Percentiles rank a stretch among this genome's conserved stretches.
phyloP scores from a whole-genome alignment of 92 coral and sea anemone genomes.

The Parazoanthus atlanticus region DNA sequence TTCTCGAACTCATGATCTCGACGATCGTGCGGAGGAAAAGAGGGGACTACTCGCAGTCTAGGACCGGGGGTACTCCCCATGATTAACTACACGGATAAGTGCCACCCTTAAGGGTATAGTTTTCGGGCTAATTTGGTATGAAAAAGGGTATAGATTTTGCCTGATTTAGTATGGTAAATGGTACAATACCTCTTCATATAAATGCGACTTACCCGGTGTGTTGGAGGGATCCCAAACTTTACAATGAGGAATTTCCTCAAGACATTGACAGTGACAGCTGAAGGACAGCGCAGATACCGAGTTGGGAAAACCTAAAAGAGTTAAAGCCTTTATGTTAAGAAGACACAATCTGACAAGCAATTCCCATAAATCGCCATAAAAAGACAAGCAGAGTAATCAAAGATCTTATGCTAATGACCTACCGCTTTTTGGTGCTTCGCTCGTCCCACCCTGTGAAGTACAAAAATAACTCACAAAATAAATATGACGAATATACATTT shows the following conservation, averaged over 20 bases:
- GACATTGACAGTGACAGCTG: slow-evolving; percentile 59
- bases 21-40: no score
- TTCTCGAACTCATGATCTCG: no score
- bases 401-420: background rate
- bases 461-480: background rate
- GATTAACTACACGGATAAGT: no score
- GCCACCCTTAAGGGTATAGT: no score
- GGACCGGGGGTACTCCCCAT: background rate
- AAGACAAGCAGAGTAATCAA: background rate
- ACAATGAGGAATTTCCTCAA: slow-evolving; percentile 56
- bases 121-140: no score
- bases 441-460: slow-evolving; percentile 16
- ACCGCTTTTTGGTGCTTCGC: slow-evolving; percentile 37
- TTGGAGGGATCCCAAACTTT: slow-evolving; percentile 57
- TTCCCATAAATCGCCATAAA: background rate
- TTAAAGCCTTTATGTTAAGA: background rate
- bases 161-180: no score
- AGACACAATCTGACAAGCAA: background rate
- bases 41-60: background rate
- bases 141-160: no score
- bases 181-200: no score
- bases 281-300: slow-evolving; percentile 67
- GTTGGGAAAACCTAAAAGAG: slow-evolving; percentile 51
- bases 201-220: slow-evolving; percentile 51
- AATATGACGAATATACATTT: no score